Evolutionary conservation across 35 echinoderm and acorn worm species (phyloP), one percentile per base, ranked within the genome.

Genomic region (Hemicentrotus pulcherrimus): DNA sequence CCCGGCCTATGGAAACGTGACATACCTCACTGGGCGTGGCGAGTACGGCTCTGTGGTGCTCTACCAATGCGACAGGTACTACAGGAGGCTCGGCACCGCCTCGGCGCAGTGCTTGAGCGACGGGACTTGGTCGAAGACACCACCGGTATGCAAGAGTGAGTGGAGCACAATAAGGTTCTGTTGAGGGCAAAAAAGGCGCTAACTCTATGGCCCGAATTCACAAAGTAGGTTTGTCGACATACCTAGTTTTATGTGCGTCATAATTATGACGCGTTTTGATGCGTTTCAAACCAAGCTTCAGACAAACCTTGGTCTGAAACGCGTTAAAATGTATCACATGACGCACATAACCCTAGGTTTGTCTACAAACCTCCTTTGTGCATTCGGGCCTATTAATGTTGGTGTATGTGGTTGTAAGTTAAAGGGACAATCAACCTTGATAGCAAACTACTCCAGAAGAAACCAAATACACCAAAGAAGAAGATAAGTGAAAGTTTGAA

Each of bases 101-200:
- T 47, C 48, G 45, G 91, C 91, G 91, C 91, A 93, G 48, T 93
- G 91, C 48, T 47, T 18, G 88, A 58, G 32, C 11, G 48, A 93
- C 91, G 91, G 91, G 46, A 93, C 91, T 1, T 93, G 91, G 91
- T 93, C 91, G 22, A 58, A 58, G 9, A 31, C 9, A 58, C 46
- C 46, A 93, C 91, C 91, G 5, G 28, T 30, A n/a, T 93, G 91
- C 48, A 4, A 58, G 11, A 48, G 91, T 93, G 24, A 47, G 91
- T 93, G 12, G 12, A 16, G 24, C 46, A 90, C 86, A 12, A 87
- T 19, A 87, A 87, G n/a, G 18, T 10, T 87, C n/a, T 28, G 9
- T 87, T 35, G n/a, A 14, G 19, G 9, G 3, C 11, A 59, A 59
- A 9, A 59, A 59, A 59, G 16, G 52, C 11, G 52, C 16, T 59